Evolutionary conservation across 2,888 invertebrate species (phyloP), one percentile per base, ranked within the genome.

Genomic region (Taenaris catops): DNA sequence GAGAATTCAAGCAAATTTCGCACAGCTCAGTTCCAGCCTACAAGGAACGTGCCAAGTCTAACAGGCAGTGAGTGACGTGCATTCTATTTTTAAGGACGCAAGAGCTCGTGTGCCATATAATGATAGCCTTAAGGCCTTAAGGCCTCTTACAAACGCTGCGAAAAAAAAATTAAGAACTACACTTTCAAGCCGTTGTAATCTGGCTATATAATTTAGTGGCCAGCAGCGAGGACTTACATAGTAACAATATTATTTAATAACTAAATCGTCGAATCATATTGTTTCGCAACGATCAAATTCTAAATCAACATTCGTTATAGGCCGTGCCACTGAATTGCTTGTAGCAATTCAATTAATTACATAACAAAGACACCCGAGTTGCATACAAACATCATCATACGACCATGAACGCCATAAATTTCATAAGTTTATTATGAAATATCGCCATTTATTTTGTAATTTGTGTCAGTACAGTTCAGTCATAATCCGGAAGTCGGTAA

Each of bases 11-110:
- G n/a, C n/a, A n/a, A n/a, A n/a, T n/a, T n/a, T n/a, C n/a, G n/a
- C n/a, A n/a, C n/a, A n/a, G n/a, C n/a, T n/a, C n/a, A n/a, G n/a
- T n/a, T n/a, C n/a, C n/a, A n/a, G n/a, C n/a, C n/a, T n/a, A n/a
- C n/a, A n/a, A n/a, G n/a, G n/a, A n/a, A n/a, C n/a, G n/a, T n/a
- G n/a, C n/a, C n/a, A n/a, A n/a, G n/a, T n/a, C n/a, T n/a, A n/a
- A n/a, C n/a, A n/a, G 64, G 63, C 66, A 66, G 68, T 63, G 66
- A 70, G 61, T 50, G 41, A 48, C 50, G 61, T 61, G 54, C 55
- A 56, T 40, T 34, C 29, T 36, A 41, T 32, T 35, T 33, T 24
- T 33, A 40, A 28, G 48, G 45, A 48, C 46, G 29, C 44, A 44
- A 42, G 49, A 53, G 47, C 33, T 23, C 29, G 25, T 28, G 34